Conservation (phyloP, 1,140 invertebrate species). For the Schlechtendalia chinensis region DNA sequence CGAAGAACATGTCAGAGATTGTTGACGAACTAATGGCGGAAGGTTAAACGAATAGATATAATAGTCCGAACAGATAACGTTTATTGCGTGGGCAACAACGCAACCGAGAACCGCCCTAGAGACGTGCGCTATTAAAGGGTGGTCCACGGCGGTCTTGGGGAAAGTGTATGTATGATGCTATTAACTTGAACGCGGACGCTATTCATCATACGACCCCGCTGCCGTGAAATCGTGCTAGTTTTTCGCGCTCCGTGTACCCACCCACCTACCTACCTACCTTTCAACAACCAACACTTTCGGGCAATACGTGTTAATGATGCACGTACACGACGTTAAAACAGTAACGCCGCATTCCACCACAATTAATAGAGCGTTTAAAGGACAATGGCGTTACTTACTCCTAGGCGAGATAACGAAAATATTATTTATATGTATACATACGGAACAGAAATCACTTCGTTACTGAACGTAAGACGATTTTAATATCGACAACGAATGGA, state of each 20-base stretch:
- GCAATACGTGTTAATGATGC: slow-evolving; percentile 31
- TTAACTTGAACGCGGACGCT: slow-evolving; percentile 31
- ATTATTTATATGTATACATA: background rate
- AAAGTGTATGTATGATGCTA: slow-evolving; percentile 1
- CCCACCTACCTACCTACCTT: background rate
- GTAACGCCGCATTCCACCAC: background rate
- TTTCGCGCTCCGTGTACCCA: slow-evolving; percentile 18
- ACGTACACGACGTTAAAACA: slow-evolving; percentile 16
- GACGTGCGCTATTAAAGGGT: slow-evolving; percentile 33
- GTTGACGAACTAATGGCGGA: slow-evolving; percentile 18
- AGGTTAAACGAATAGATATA: slow-evolving; percentile 15
- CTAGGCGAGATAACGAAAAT: background rate
- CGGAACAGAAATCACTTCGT: background rate
- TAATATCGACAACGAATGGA: background rate
- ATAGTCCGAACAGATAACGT: slow-evolving; percentile 37
- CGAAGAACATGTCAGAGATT: slow-evolving; percentile 13
- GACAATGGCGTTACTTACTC: background rate
- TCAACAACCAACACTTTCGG: slow-evolving; percentile 23
- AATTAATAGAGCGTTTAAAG: slow-evolving; percentile 1
- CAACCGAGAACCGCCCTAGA: slow-evolving; percentile 29
- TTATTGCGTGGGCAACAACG: slow-evolving; percentile 34
- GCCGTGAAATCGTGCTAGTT: slow-evolving; percentile 30
- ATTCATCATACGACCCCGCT: slow-evolving; percentile 27
- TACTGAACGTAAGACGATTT: background rate
- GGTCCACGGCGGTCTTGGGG: background rate